Evolutionary conservation across 2,888 invertebrate genomes (phyloP), one percentile per base, ranked within the genome.

Genomic region (Machimus atricapillus): DNA sequence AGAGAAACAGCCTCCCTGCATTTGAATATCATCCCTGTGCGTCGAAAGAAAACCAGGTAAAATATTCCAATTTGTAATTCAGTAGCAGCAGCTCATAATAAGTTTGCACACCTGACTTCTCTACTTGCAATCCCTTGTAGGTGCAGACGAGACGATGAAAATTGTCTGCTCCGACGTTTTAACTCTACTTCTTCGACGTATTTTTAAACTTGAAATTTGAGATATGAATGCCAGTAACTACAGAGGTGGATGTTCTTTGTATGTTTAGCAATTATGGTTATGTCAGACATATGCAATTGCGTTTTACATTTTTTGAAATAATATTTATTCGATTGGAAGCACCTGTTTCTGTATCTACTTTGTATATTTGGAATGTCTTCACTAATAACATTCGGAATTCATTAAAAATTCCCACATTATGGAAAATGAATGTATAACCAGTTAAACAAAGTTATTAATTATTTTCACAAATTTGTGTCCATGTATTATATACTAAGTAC

Each of bases 21-120:
- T 79, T 79, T 79, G 79, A 76, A 76, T 76, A 76, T n/a, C 76
- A 16, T 79, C 31, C 52, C 46, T 56, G 14, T 79, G 79, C 31
- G 31, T 52, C 52, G 52, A 52, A 79, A 79, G 46, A 34, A 52
- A 34, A 79, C 23, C 27, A 31, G 7, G 27, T 52, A 27, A 79
- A 78, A 27, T 16, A 66, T 66, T 66, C 66, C 27, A 79, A 79
- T 52, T 79, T 79, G 27, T 16, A 27, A 79, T 79, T 79, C 79
- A 79, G 52, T 27, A 79, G 79, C 12, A 79, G 27, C 43, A 31
- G 6, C 31, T 19, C 52, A 16, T 52, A 79, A 19, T 79, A 52
- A 79, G 40, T 52, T 66, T 23, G 23, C 27, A 19, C 66, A 66
- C 66, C 19, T 27, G 66, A 23, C 66, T 66, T 12, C 12, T 66